Evolutionary conservation across 2,113 vertebrate genomes (phyloP).

Genomic region (Oxyura jamaicensis): DNA sequence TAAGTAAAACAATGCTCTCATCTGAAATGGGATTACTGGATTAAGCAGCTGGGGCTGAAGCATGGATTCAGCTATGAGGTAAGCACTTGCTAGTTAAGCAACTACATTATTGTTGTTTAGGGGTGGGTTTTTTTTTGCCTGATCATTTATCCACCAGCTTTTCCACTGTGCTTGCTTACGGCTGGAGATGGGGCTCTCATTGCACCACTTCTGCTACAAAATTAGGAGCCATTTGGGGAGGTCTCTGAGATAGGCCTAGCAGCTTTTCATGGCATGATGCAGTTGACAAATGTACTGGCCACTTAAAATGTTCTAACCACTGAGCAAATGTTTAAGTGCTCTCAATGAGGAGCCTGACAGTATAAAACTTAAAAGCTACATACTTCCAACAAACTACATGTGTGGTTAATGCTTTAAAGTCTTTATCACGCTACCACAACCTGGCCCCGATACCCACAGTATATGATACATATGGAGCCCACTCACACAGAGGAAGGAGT

Average conservation of each 20-base stretch:
- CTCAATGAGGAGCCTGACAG: neutral
- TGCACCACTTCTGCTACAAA: neutral
- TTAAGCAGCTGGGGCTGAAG: neutral
- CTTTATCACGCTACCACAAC: neutral
- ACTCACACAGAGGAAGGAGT: neutral
- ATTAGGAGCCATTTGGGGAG: neutral
- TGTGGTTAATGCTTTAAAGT: neutral
- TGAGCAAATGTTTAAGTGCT: neutral
- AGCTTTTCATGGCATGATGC: neutral
- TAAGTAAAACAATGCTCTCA: neutral
- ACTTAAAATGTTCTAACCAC: neutral
- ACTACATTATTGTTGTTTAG: neutral
- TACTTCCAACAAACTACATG: neutral
- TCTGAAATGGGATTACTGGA: neutral
- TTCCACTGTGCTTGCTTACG: neutral
- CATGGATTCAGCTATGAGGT: neutral
- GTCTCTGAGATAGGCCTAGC: neutral
- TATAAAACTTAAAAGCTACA: neutral
- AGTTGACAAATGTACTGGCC: neutral
- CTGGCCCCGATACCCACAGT: neutral
- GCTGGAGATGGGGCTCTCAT: neutral
- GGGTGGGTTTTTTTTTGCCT: neutral
- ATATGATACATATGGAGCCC: accelerated
- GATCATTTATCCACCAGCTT: neutral
- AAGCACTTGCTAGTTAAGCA: neutral